Conservation (phyloP, 2,113 vertebrate species). For the Nerophis lumbriciformis region DNA sequence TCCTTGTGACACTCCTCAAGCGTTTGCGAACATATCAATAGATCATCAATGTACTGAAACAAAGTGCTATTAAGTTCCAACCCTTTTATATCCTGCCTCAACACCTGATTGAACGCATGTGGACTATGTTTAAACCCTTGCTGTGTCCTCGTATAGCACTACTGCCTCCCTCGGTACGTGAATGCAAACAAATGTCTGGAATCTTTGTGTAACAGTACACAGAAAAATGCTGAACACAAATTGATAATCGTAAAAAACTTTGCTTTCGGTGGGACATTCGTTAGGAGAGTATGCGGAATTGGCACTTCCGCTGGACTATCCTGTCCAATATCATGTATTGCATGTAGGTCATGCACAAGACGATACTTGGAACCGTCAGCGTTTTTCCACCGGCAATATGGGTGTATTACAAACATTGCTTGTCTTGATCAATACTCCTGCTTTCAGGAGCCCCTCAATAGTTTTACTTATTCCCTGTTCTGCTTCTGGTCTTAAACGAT, state of each 20-base stretch:
- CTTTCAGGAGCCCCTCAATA: not conserved
- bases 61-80: too few species aligned
- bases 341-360: not conserved
- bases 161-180: not conserved
- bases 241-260: not conserved
- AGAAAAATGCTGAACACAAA: not conserved
- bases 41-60: too few species aligned
- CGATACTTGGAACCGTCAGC: not conserved
- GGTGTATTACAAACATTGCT: not conserved
- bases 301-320: too few species aligned
- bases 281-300: too few species aligned
- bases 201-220: not conserved
- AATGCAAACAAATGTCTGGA: not conserved
- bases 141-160: not conserved
- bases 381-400: not conserved
- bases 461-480: not conserved
- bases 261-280: not conserved
- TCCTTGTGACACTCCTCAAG: too few species aligned
- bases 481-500: not conserved
- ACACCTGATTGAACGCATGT: too few species aligned
- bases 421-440: not conserved
- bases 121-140: too few species aligned
- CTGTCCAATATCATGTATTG: too few species aligned
- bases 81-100: too few species aligned
- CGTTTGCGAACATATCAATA: too few species aligned